Base-by-base conservation (phyloP, 1,140 invertebrate genomes). In the Myzus persicae region DNA sequence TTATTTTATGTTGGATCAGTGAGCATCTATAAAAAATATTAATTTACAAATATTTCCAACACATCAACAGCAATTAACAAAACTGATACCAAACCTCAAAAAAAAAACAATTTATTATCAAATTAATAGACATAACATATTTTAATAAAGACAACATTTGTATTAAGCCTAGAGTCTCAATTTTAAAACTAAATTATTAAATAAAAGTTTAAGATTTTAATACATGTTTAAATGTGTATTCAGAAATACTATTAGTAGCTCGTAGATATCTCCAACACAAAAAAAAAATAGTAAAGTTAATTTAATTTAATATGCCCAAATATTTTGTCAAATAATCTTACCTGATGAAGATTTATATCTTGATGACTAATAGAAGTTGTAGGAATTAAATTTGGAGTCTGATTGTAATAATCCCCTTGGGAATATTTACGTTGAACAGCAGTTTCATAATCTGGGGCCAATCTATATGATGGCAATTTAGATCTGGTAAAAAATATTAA, bases 401-500 rank as follows among this genome's bases (percentile, higher is more conserved):
- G 94, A 85, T 94, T 95, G n/a, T 48, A 91, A 89, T 67, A 91
- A 51, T 93, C 84, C 14, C 91, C 91, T n/a, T 93, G 91, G 93
- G 94, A 95, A 94, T 96, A 96, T 94, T 96, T 96, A 94, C 98
- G 97, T 95, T 98, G 97, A 85, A 99, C 96, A 14, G 98, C 98
- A 0, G 98, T 98, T 94, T 99, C 98, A 95, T 99, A 99, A 95
- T 99, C 98, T 0, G 98, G 98, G 6, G 98, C 98, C 42, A 97
- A 98, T 59, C 98, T 96, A 95, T 99, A 99, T 0, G 97, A 97
- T 1, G 98, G 98, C 36, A 99, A 95, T 93, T 98, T 96, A 18
- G 97, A 97, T 94, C 96, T 96, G 76, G 31, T 88, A 1, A 93
- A 76, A 87, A 40, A 82, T 46, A 9, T 91, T 11, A 18, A 42